These are phyloP conservation scores for Drosophila parthenogenetica DNA, from an alignment of 2,888 invertebrate species.

Conservation along the genomic window DNA sequence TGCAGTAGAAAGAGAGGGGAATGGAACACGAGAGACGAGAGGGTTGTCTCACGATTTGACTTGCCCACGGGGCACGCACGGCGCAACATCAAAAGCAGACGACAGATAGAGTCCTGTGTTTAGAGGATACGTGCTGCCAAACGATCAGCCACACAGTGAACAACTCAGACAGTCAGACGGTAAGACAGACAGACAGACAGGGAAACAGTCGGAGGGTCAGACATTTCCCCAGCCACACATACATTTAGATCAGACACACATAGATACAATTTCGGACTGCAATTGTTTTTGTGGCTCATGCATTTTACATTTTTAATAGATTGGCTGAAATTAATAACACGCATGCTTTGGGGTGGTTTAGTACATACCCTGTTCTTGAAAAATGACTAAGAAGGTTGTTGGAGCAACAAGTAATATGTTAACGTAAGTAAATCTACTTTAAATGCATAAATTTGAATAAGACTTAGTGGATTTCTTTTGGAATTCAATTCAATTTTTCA, in stretches of 20 bases:
- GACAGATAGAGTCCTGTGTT: conserved; percentile 44
- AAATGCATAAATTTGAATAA: too few relatives aligned
- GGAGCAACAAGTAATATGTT: too few relatives aligned
- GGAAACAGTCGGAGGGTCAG: conserved; percentile 17
- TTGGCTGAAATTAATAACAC: conserved; percentile 81
- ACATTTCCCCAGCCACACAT: conserved; percentile 43
- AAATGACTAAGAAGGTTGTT: too few relatives aligned
- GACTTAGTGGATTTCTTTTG: too few relatives aligned
- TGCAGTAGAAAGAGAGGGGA: background rate
- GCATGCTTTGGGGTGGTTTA: conserved; percentile 41
- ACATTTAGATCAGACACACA: conserved; percentile 1
- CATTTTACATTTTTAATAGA: conserved; percentile 82
- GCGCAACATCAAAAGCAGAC: conserved; percentile 62
- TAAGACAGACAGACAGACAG: conserved; percentile 12
- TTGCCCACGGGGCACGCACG: conserved; percentile 72
- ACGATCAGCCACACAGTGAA: conserved; percentile 27
- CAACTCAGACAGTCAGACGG: conserved; percentile 10
- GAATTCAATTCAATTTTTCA: too few relatives aligned
- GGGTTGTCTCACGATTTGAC: conserved; percentile 53
- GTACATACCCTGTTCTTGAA: conserved; percentile 13
- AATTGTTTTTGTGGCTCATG: conserved; percentile 70
- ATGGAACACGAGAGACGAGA: conserved; percentile 5
- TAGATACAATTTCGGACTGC: conserved; percentile 47
- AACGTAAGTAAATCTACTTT: too few relatives aligned
- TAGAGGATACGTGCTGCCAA: conserved; percentile 48